These are phyloP conservation scores for Listronotus bonariensis DNA, from an alignment of 1,140 invertebrate species.

Conservation along the genomic window DNA sequence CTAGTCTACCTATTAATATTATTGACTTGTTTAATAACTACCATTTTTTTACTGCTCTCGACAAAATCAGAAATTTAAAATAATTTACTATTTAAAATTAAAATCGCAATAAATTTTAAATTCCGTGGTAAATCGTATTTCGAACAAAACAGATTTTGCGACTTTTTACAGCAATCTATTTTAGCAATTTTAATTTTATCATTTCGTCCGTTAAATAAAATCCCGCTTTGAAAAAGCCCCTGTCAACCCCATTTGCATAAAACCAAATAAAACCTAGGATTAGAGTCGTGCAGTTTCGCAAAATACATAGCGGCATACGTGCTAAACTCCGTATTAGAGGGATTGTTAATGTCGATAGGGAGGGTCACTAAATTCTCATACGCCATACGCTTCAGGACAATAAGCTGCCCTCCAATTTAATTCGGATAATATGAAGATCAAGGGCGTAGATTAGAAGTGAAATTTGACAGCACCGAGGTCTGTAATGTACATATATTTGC, in stretches of 20 bases:
- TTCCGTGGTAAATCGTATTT: background rate
- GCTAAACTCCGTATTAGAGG: conserved; percentile 28
- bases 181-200: conserved; percentile 16
- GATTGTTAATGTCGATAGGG: conserved; percentile 25
- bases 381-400: conserved; percentile 14
- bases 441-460: conserved; percentile 15
- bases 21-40: too few relatives aligned
- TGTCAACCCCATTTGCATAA: conserved; percentile 15
- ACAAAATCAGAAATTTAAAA: too few relatives aligned
- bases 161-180: conserved; percentile 5
- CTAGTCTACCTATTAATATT: too few relatives aligned
- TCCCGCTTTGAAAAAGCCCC: conserved; percentile 7
- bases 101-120: background rate
- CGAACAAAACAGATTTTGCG: background rate
- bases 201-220: background rate
- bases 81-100: too few relatives aligned
- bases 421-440: conserved; percentile 21
- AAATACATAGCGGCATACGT: conserved; percentile 28
- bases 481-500: too few relatives aligned
- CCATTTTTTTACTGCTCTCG: too few relatives aligned
- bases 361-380: conserved; percentile 20
- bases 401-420: conserved; percentile 21
- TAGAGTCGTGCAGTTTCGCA: conserved; percentile 29
- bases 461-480: background rate
- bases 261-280: conserved; percentile 35